Conservation (phyloP, 2,888 invertebrate genomes). For the Zelleria hepariella region DNA sequence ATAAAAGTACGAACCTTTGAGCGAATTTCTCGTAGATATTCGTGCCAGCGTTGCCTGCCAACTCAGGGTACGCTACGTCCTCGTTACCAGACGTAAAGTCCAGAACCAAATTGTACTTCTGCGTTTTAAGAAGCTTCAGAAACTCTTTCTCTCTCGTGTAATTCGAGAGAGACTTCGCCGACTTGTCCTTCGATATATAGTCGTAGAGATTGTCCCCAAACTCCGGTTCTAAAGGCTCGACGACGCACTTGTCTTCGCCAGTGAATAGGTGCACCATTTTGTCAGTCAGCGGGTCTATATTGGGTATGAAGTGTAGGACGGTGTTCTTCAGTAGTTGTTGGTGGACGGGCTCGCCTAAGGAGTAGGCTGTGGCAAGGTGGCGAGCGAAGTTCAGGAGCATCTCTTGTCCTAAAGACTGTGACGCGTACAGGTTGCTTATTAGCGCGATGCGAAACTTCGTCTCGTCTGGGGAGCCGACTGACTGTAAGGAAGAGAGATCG, state of each 20-base stretch:
- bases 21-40: constrained; percentile 63
- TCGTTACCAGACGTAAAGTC: constrained; percentile 82
- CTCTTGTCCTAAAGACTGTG: constrained; percentile 89
- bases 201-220: constrained; percentile 77
- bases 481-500: neutral
- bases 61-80: constrained; percentile 68
- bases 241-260: constrained; percentile 41
- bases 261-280: constrained; percentile 41
- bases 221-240: constrained; percentile 63
- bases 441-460: constrained; percentile 86
- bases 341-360: constrained; percentile 77
- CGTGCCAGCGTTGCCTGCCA: constrained; percentile 24
- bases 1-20: constrained; percentile 22
- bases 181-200: constrained; percentile 43
- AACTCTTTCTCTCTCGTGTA: constrained; percentile 74
- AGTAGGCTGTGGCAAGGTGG: constrained; percentile 82
- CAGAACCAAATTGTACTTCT: constrained; percentile 80
- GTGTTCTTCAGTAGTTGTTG: constrained; percentile 76
- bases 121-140: constrained; percentile 73
- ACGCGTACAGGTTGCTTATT: constrained; percentile 86
- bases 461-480: constrained; percentile 83
- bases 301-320: constrained; percentile 86
- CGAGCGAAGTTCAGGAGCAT: constrained; percentile 85
- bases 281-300: constrained; percentile 43
- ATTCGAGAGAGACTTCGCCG: constrained; percentile 49